Evolutionary conservation across 2,888 invertebrate genomes (phyloP).

Genomic region (Aspidapion aeneum): DNA sequence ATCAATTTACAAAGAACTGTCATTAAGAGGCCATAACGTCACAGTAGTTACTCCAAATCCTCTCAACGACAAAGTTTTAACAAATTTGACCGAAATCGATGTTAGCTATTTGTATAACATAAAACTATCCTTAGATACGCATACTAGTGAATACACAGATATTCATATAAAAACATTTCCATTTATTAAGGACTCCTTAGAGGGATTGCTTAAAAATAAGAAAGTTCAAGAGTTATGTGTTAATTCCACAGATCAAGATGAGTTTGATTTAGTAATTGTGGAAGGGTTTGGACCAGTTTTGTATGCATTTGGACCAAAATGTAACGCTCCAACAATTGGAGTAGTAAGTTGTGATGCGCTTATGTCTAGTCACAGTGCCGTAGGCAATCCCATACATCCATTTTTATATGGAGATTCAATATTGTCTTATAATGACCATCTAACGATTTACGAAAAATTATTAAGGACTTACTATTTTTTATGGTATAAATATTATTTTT

Average conservation of each 20-base stretch:
- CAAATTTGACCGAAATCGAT: slow-evolving; percentile 38
- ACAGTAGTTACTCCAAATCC: slow-evolving; percentile 38
- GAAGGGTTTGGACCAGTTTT: slow-evolving; percentile 8
- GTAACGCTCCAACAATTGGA: slow-evolving; percentile 12
- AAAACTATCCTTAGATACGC: not conserved
- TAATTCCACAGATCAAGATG: not conserved
- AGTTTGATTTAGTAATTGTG: slow-evolving; percentile 21
- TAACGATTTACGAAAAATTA: slow-evolving; percentile 44
- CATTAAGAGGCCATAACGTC: slow-evolving; percentile 39
- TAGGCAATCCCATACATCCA: slow-evolving; percentile 33
- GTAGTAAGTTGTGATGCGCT: slow-evolving; percentile 27
- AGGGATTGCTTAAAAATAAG: not conserved
- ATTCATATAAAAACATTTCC: too few species aligned
- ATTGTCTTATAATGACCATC: slow-evolving; percentile 24
- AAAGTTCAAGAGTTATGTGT: not conserved
- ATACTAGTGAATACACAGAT: not conserved
- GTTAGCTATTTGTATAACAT: slow-evolving; percentile 20
- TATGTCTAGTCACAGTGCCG: slow-evolving; percentile 22
- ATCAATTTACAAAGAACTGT: too few species aligned
- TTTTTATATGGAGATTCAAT: slow-evolving; percentile 32
- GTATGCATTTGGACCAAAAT: slow-evolving; percentile 5
- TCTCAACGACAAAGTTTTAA: slow-evolving; percentile 31
- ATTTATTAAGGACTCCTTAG: not conserved
- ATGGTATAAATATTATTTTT: slow-evolving; percentile 28
- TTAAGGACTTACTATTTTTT: slow-evolving; percentile 30